Conservation (phyloP, 2,888 invertebrate genomes). For the Ametastegia equiseti region DNA sequence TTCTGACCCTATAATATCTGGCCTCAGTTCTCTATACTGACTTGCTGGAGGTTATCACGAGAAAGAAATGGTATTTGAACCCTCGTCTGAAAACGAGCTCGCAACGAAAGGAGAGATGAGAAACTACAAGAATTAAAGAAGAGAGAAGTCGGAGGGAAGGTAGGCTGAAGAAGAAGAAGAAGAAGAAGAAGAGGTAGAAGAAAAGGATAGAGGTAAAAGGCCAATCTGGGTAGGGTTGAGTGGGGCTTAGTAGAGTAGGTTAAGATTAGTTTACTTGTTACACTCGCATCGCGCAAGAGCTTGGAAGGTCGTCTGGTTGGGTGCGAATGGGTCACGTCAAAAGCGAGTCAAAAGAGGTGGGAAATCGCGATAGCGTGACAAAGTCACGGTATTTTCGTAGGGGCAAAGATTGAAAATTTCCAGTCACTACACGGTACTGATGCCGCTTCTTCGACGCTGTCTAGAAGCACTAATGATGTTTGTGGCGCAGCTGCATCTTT, state of each 20-base stretch:
- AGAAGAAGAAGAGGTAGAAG: constrained; percentile 45
- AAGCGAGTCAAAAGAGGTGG: constrained; percentile 38
- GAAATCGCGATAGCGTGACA: not conserved
- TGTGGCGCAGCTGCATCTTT: constrained; percentile 17
- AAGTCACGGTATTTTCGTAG: not conserved
- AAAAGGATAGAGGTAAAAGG: constrained; percentile 47
- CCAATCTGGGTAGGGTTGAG: constrained; percentile 56
- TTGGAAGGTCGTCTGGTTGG: constrained; percentile 51
- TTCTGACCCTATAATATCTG: constrained; percentile 4
- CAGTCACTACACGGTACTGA: not conserved
- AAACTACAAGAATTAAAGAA: constrained; percentile 1
- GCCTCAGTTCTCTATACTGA: not conserved
- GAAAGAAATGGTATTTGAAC: constrained; percentile 5
- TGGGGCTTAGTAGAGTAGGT: constrained; percentile 60
- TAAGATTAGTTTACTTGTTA: constrained; percentile 65
- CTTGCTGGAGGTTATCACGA: not conserved
- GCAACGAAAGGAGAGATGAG: constrained; percentile 15
- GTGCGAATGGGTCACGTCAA: constrained; percentile 25
- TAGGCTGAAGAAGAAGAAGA: constrained; percentile 29
- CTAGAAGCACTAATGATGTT: constrained; percentile 48
- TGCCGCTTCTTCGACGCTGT: not conserved
- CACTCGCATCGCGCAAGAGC: constrained; percentile 48
- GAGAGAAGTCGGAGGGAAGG: constrained; percentile 23
- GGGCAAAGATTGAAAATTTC: not conserved
- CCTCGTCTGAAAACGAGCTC: constrained; percentile 6